phyloP scores from a whole-genome alignment of 2,113 vertebrate species.

The Protomyctophum bolini region DNA sequence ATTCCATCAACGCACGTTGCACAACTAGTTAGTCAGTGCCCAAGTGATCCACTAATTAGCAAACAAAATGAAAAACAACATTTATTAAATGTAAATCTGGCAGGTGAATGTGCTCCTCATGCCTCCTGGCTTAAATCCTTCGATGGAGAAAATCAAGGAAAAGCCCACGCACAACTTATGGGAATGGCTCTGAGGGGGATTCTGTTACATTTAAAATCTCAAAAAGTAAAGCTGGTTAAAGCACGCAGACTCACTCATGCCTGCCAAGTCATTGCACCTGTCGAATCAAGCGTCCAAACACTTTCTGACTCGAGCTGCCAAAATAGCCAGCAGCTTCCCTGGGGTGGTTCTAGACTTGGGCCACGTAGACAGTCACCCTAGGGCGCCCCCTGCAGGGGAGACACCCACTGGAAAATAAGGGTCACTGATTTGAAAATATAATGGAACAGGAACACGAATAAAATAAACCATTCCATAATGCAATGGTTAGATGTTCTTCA shows the following conservation, averaged over 20 bases:
- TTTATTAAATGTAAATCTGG: not conserved
- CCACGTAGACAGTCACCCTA: too few relatives aligned
- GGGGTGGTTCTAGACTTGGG: too few relatives aligned
- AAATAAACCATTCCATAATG: not conserved
- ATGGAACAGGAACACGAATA: not conserved
- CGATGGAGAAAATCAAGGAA: not conserved
- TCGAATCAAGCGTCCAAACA: conserved; percentile 23
- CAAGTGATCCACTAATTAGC: not conserved
- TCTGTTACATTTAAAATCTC: not conserved
- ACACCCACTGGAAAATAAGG: conserved; percentile 41
- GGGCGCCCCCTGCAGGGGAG: conserved; percentile 29
- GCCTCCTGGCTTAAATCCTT: not conserved
- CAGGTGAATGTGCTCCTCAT: not conserved
- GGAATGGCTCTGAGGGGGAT: not conserved
- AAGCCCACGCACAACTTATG: too few relatives aligned
- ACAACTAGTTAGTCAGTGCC: not conserved
- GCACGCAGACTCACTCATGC: not conserved
- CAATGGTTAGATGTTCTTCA: too few relatives aligned
- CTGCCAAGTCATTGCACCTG: conserved; percentile 34
- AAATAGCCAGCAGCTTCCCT: too few relatives aligned
- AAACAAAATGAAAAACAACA: not conserved
- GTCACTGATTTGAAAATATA: conserved; percentile 21
- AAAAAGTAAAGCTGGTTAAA: not conserved
- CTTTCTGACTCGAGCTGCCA: conserved; percentile 31
- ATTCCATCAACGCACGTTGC: too few relatives aligned